These are phyloP conservation scores for Thymallus thymallus DNA, from an alignment of 2,113 vertebrate species.

Conservation along the genomic window DNA sequence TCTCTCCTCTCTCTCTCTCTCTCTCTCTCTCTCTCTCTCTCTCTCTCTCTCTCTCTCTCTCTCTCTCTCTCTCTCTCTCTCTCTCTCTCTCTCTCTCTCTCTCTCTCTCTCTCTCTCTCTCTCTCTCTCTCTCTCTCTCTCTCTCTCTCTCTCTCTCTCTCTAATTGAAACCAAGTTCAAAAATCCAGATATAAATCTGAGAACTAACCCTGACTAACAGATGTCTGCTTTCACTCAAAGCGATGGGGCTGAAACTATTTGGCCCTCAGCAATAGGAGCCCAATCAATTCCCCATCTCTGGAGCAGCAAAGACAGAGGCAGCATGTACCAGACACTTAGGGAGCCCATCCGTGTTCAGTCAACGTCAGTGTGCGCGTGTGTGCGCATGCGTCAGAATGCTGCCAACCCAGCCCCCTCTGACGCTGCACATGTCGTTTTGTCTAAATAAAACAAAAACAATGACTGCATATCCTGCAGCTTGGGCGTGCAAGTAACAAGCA, in stretches of 20 bases:
- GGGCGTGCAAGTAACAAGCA: slow-evolving; percentile 21
- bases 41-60: background rate
- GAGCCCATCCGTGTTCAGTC: background rate
- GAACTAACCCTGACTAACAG: background rate
- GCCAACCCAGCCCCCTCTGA: slow-evolving; percentile 54
- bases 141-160: background rate
- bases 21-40: too few relatives aligned
- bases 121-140: too few relatives aligned
- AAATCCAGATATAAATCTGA: background rate
- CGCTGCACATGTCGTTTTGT: slow-evolving; percentile 67
- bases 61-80: background rate
- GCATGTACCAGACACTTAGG: background rate
- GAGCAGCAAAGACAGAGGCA: background rate
- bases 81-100: background rate
- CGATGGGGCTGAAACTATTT: background rate
- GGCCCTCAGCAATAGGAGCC: background rate
- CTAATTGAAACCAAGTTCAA: background rate
- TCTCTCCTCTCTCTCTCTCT: too few relatives aligned
- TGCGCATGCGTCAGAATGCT: slow-evolving; percentile 10
- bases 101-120: background rate
- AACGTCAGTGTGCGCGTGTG: slow-evolving; percentile 11
- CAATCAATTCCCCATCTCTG: background rate
- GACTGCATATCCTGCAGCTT: slow-evolving; percentile 64
- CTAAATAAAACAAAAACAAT: slow-evolving; percentile 68
- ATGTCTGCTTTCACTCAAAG: background rate